Evolutionary conservation across 2,888 invertebrate genomes (phyloP).

Genomic region (Tetanocera ferruginea): DNA sequence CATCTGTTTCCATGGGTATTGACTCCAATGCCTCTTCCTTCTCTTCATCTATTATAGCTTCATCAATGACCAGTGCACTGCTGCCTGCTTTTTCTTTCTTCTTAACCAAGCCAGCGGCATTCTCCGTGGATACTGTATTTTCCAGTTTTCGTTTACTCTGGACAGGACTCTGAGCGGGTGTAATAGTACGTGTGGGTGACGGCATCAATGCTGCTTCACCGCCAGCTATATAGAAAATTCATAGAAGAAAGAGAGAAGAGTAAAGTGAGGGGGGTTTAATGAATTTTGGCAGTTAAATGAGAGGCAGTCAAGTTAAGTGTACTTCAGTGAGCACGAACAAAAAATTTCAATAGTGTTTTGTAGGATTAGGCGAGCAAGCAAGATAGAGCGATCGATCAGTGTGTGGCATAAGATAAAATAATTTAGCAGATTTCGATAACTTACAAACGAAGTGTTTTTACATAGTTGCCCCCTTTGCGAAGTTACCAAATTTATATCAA

Average conservation of each 20-base stretch:
- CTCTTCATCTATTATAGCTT: slow-evolving; percentile 40
- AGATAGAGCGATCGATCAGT: slow-evolving; percentile 3
- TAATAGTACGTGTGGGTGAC: slow-evolving; percentile 75
- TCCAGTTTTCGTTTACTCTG: slow-evolving; percentile 84
- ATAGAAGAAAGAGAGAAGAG: slow-evolving; percentile 43
- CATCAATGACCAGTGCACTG: slow-evolving; percentile 55
- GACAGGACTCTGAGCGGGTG: slow-evolving; percentile 68
- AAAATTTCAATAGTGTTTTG: neutral
- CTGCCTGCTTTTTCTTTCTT: slow-evolving; percentile 76
- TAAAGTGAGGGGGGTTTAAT: slow-evolving; percentile 47
- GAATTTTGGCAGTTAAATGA: slow-evolving; percentile 56
- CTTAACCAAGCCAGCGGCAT: slow-evolving; percentile 72
- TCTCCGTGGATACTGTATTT: slow-evolving; percentile 80
- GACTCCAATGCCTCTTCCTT: slow-evolving; percentile 29
- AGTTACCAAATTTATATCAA: neutral
- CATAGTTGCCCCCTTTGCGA: too few species aligned
- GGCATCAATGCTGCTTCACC: slow-evolving; percentile 73
- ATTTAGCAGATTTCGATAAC: slow-evolving; percentile 3
- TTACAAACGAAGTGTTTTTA: neutral
- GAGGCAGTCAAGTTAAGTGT: slow-evolving; percentile 56
- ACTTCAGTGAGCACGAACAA: slow-evolving; percentile 53
- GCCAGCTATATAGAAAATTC: slow-evolving; percentile 62
- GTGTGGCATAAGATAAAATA: neutral
- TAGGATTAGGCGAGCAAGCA: neutral
- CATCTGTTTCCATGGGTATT: slow-evolving; percentile 61